phyloP scores from a whole-genome alignment of 2,113 vertebrate genomes.

The Vireo altiloquus region DNA sequence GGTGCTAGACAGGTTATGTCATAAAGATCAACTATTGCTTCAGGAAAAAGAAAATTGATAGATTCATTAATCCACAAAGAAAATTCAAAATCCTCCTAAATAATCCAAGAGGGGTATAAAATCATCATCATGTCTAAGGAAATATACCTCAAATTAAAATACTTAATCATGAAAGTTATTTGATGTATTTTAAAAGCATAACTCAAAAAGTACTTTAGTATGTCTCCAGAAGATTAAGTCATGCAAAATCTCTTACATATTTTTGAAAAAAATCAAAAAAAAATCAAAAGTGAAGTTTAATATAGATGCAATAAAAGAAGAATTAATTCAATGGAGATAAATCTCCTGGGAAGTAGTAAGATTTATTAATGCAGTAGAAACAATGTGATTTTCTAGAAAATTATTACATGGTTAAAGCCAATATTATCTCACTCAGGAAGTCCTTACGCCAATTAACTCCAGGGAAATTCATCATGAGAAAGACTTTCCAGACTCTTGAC shows the following conservation, averaged over 20 bases:
- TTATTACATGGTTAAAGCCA: not conserved
- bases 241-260: not conserved
- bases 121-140: not conserved
- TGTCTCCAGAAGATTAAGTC: not conserved
- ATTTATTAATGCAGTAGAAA: not conserved
- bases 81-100: slow-evolving; percentile 17
- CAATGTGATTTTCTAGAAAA: not conserved
- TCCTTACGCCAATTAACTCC: not conserved
- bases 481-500: not conserved
- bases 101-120: not conserved
- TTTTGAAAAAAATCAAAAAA: not conserved
- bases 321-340: not conserved
- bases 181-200: not conserved
- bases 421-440: not conserved
- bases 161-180: not conserved
- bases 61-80: slow-evolving; percentile 44
- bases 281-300: not conserved
- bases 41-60: slow-evolving; percentile 37
- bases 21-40: slow-evolving; percentile 39
- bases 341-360: not conserved
- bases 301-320: not conserved
- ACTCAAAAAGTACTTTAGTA: not conserved
- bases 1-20: not conserved
- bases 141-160: not conserved
- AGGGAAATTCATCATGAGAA: not conserved